Evolutionary conservation across 1,140 invertebrate species (phyloP).

Genomic region (Aphaenogaster rudis): DNA sequence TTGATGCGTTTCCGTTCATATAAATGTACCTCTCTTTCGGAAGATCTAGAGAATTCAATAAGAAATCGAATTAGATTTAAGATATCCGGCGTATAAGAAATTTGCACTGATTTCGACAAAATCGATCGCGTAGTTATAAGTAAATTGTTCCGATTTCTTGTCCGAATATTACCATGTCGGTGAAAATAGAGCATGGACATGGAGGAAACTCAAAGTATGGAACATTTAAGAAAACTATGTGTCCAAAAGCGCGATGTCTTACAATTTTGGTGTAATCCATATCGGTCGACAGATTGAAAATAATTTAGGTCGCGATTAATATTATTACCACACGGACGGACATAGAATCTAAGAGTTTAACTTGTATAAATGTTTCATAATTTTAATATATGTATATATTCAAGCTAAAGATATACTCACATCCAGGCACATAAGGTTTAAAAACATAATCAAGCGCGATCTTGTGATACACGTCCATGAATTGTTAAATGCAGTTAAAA

Average conservation of each 20-base stretch:
- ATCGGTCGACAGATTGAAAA: constrained; percentile 35
- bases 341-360: neutral
- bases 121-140: constrained; percentile 45
- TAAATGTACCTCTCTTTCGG: neutral
- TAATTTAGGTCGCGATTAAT: constrained; percentile 56
- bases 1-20: neutral
- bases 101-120: neutral
- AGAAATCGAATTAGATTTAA: neutral
- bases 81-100: constrained; percentile 12
- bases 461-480: constrained; percentile 28
- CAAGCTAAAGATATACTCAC: constrained; percentile 16
- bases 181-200: constrained; percentile 6
- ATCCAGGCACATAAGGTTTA: constrained; percentile 17
- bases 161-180: neutral
- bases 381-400: neutral
- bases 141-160: constrained; percentile 53
- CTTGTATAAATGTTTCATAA: constrained; percentile 21
- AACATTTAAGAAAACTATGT: constrained; percentile 14
- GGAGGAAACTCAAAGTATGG: neutral
- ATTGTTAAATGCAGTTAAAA: constrained; percentile 34
- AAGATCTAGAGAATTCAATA: neutral
- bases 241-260: neutral
- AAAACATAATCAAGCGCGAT: constrained; percentile 32
- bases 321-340: neutral
- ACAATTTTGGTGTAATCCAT: constrained; percentile 50